Evolutionary conservation across 2,888 invertebrate genomes (phyloP).

Genomic region (Bruchidius siliquastri): DNA sequence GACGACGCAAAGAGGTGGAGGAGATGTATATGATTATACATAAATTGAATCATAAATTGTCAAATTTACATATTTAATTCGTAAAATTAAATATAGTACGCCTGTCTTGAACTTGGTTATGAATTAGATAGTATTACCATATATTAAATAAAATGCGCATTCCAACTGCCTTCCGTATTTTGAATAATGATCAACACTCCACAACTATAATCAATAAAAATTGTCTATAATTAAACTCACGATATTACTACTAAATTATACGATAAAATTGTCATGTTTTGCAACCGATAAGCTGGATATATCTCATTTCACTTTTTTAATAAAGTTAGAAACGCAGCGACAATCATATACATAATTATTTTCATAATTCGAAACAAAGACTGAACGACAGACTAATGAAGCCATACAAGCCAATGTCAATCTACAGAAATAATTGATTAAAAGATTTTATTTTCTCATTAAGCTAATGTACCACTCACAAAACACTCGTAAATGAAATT

Average conservation of each 20-base stretch:
- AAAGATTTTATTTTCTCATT: background rate
- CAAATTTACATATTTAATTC: background rate
- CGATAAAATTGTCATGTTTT: background rate
- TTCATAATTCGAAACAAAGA: no score
- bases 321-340: background rate
- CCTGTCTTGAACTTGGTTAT: background rate
- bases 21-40: background rate
- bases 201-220: background rate
- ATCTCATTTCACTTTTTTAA: background rate
- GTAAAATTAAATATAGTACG: background rate
- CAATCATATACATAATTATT: background rate
- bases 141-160: background rate
- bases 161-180: background rate
- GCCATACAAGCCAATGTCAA: background rate
- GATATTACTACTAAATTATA: background rate
- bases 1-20: no score
- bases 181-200: background rate
- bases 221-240: background rate
- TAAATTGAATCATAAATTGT: background rate
- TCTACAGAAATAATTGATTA: background rate
- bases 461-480: background rate
- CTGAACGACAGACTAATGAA: background rate
- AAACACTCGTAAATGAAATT: background rate
- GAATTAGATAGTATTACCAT: background rate
- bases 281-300: background rate